These are phyloP conservation scores for Oryzias dopingdopingensis DNA, from an alignment of 2,797 vertebrate genomes.

Conservation along the genomic window DNA sequence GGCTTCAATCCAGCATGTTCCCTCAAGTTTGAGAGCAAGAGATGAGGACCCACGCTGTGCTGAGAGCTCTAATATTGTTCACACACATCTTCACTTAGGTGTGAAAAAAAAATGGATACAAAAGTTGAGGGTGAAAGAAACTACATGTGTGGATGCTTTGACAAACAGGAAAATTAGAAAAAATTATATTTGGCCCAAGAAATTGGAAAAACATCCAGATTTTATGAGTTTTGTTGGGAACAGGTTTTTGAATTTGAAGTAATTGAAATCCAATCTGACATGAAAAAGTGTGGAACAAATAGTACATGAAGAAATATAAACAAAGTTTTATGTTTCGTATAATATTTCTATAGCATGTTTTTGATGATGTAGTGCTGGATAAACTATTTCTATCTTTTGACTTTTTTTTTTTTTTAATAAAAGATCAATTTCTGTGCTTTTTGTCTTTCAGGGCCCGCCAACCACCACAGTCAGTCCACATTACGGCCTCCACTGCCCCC, in stretches of 20 bases:
- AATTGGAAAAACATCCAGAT: constrained; percentile 4
- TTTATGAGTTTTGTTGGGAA: constrained; percentile 28
- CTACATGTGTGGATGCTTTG: constrained; percentile 9
- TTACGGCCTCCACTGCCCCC: constrained; percentile 93
- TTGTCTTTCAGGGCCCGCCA: constrained; percentile 84
- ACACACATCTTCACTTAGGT: constrained; percentile 18
- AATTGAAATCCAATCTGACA: constrained; percentile 36
- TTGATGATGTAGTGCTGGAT: constrained; percentile 5
- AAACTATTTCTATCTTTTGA: constrained; percentile 8
- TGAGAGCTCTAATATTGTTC: constrained; percentile 63
- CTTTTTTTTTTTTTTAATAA: constrained; percentile 3
- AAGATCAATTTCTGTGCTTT: constrained; percentile 19
- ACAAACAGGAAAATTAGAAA: constrained; percentile 7
- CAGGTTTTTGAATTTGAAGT: constrained; percentile 45
- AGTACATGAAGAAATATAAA: neutral
- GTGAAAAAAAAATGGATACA: constrained; percentile 19
- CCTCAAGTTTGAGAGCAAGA: constrained; percentile 67
- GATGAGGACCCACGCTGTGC: constrained; percentile 63
- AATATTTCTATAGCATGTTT: constrained; percentile 10
- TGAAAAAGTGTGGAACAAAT: neutral
- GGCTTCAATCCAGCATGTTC: constrained; percentile 73
- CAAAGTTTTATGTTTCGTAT: neutral
- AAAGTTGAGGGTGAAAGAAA: constrained; percentile 14
- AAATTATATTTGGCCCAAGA: constrained; percentile 1
- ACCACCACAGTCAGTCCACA: constrained; percentile 95